phyloP scores from a whole-genome alignment of 1,140 invertebrate species.

The Aporrectodea caliginosa region DNA sequence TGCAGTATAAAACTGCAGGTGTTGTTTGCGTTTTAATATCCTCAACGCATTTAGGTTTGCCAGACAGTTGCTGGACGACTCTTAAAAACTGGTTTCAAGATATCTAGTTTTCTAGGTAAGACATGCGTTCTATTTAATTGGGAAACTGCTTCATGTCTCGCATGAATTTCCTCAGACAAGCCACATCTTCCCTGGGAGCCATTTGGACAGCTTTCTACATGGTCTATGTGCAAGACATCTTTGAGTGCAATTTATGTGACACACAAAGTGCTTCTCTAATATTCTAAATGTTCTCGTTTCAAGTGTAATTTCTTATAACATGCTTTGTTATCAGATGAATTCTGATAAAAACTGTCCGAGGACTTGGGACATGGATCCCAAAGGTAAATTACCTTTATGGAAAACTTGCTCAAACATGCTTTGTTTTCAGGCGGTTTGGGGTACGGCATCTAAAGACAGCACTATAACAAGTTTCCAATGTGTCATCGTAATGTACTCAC shows the following conservation, averaged over 20 bases:
- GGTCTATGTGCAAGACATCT: constrained; percentile 39
- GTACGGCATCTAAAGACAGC: too few species aligned
- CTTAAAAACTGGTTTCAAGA: constrained; percentile 39
- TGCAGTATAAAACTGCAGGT: too few species aligned
- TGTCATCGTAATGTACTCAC: too few species aligned
- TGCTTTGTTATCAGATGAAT: not conserved
- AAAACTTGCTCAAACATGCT: too few species aligned
- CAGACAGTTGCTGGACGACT: constrained; percentile 43
- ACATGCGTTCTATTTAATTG: constrained; percentile 46
- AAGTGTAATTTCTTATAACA: not conserved
- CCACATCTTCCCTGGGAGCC: constrained; percentile 46
- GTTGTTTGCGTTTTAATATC: too few species aligned
- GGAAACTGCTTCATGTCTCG: constrained; percentile 39
- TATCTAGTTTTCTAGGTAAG: too few species aligned
- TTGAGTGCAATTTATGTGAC: constrained; percentile 19
- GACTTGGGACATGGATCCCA: too few species aligned
- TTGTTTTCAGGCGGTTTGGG: too few species aligned
- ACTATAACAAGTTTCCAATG: too few species aligned
- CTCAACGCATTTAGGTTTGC: constrained; percentile 40
- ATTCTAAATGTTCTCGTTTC: too few species aligned
- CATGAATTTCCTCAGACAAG: constrained; percentile 47
- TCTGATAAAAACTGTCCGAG: too few species aligned
- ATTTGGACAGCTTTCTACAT: constrained; percentile 47
- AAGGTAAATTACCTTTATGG: too few species aligned
- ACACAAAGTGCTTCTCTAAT: not conserved